Conservation (phyloP, 2,888 invertebrate genomes). For the Caenorhabditis virilis region DNA sequence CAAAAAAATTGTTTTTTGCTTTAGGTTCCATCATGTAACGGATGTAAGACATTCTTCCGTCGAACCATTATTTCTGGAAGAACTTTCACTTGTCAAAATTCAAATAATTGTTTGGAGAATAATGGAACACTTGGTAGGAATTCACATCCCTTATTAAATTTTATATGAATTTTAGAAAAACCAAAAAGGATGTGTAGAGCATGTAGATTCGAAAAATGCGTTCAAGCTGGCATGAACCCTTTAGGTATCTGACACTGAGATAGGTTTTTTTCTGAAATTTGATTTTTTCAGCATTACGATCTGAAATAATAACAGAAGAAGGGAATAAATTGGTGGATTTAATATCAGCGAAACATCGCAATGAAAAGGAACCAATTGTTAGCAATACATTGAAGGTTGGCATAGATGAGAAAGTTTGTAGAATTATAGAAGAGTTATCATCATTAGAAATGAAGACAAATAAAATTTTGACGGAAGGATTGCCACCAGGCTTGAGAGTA, state of each 20-base stretch:
- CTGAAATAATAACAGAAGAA: conserved; percentile 19
- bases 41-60: conserved; percentile 33
- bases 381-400: too few relatives aligned
- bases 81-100: conserved; percentile 17
- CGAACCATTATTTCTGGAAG: conserved; percentile 22
- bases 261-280: too few relatives aligned
- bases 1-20: too few relatives aligned
- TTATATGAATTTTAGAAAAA: conserved; percentile 17
- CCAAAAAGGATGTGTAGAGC: conserved; percentile 20
- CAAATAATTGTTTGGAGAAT: conserved; percentile 15
- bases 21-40: conserved; percentile 30
- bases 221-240: conserved; percentile 31
- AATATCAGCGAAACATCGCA: too few relatives aligned
- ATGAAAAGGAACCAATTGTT: too few relatives aligned
- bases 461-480: conserved; percentile 13
- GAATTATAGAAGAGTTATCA: conserved; percentile 35
- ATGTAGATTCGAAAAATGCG: conserved; percentile 32
- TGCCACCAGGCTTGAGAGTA: conserved; percentile 21
- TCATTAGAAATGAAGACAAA: conserved; percentile 40
- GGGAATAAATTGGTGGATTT: background rate
- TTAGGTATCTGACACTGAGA: too few relatives aligned
- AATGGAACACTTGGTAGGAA: too few relatives aligned
- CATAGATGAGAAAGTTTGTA: conserved; percentile 20
- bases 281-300: conserved; percentile 18
- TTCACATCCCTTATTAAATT: too few relatives aligned